Evolutionary conservation across 1,140 invertebrate genomes (phyloP).

Genomic region (Popillia japonica): DNA sequence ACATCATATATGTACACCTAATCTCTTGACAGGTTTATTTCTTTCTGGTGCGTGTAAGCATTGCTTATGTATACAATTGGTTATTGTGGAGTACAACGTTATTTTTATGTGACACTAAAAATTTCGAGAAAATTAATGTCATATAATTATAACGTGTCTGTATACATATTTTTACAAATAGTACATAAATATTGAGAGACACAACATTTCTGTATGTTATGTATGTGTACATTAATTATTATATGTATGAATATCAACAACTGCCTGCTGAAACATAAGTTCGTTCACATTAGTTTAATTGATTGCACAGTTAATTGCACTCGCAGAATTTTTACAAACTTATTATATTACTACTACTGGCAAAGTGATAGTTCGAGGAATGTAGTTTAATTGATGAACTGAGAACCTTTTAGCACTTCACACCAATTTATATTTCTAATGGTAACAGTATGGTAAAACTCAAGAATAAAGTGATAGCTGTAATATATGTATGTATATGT

Average conservation of each 20-base stretch:
- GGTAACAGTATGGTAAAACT: too few species aligned
- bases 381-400: too few species aligned
- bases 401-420: too few species aligned
- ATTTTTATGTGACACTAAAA: slow-evolving; percentile 6
- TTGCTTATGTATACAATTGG: not conserved
- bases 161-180: not conserved
- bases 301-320: not conserved
- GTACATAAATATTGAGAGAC: not conserved
- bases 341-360: too few species aligned
- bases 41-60: not conserved
- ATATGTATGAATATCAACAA: not conserved
- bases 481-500: too few species aligned
- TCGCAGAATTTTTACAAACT: too few species aligned
- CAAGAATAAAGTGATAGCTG: too few species aligned
- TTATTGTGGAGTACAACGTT: not conserved
- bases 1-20: slow-evolving; percentile 8
- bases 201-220: not conserved
- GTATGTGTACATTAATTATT: not conserved
- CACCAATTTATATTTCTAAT: too few species aligned
- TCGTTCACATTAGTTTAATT: not conserved
- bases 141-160: not conserved
- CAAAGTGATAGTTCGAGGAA: too few species aligned
- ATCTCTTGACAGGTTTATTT: slow-evolving; percentile 18
- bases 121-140: not conserved
- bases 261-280: not conserved